Base-by-base conservation (phyloP, 2,888 invertebrate genomes). In the Dorcus parallelipipedus region DNA sequence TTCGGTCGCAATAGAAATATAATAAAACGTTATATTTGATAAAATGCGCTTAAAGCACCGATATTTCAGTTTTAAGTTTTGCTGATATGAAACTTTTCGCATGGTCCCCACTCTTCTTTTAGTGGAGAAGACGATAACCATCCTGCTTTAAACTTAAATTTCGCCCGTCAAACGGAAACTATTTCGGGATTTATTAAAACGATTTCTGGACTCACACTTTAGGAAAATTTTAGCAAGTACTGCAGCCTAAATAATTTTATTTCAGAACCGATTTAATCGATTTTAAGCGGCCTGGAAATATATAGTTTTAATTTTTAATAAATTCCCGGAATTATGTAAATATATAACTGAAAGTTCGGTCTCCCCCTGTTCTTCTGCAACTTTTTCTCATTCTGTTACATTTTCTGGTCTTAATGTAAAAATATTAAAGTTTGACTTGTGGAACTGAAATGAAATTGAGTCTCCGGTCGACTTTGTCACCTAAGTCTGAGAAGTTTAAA, bases 21-120 rank as follows among this genome's bases (percentile, higher is more conserved):
- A 67, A 70, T 71, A 70, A 71, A 71, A 68, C 67, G 67, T 64
- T 67, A 67, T 69, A 69, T 71, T 72, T 72, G 73, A 71, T 69
- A 73, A 72, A 73, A 69, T 66, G 71, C 64, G 67, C 69, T 68
- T 70, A 70, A 73, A 70, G 64, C 61, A 64, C 66, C 72, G 61
- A 73, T 74, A 72, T 71, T 70, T 74, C 69, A 71, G 70, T 62
- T 72, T 71, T 66, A 70, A 71, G 67, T 73, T 72, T 69, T 70
- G 72, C 71, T 71, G 74, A 73, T 72, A 67, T 67, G 68, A 71
- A 73, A 73, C 65, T 73, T 73, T 70, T 68, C 69, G 62, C 65
- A 65, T 67, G 63, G 63, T 66, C 64, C 60, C 58, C 59, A 58
- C 59, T 64, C 62, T 64, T 64, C 63, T 68, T 67, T 68, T 62